Evolutionary conservation across 1,140 invertebrate genomes (phyloP), one percentile per base, ranked within the genome.

Genomic region (Aphaenogaster rudis): DNA sequence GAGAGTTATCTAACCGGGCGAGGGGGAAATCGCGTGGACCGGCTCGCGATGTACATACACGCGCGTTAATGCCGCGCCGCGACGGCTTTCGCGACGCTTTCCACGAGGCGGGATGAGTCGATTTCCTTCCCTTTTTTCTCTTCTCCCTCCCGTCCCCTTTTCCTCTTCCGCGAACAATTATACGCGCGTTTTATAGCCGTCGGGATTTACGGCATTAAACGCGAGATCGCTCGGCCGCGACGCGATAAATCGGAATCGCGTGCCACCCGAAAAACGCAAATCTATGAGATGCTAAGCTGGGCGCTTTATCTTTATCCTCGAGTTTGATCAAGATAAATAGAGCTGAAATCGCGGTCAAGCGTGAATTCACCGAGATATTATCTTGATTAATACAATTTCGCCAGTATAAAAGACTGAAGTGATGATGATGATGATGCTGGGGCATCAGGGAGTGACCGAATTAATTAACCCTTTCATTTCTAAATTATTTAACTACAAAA

Each of bases 1-100:
- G 91, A 92, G 88, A 92, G 90, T 90, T 91, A 91, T 91, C 90
- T 87, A 66, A 86, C 74, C 57, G 69, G 86, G 86, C 82, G 86
- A 77, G 50, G 4, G 6, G 21, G n/a, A 36, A 21, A 45, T 45
- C 17, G 71, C 17, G 42, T 21, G 17, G 36, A 36, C 11, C 7
- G 50, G 11, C 74, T 82, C 63, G 88, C 54, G 74, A 80, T 61
- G 69, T 39, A 88, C 59, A 74, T 78, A 50, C 67, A 36, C 66
- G 74, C 88, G 88, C 67, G 89, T 77, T 52, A 64, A 66, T 48
- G 59, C 33, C 9, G n/a, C 13, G 61, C 4, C n/a, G n/a, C 6
- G 5, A 1, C 54, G 45, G 9, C 11, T 77, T 77, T 59, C 64
- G 63, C 50, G 50, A 17, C 28, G n/a, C 61, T 69, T 42, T 54